Conservation (phyloP, 2,113 vertebrate genomes). For the Hemibagrus wyckioides region DNA sequence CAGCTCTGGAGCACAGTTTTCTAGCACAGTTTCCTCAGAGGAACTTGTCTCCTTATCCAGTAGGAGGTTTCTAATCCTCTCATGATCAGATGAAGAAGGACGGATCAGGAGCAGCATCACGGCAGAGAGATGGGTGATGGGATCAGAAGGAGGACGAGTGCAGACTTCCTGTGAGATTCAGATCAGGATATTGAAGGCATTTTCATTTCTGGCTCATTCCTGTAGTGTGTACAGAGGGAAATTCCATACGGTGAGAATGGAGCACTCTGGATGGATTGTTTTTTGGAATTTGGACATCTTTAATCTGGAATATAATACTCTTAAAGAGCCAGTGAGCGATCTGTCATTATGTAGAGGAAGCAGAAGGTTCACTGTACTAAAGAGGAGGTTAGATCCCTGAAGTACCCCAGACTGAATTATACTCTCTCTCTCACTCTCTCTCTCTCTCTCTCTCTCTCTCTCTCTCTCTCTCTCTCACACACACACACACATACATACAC, state of each 20-base stretch:
- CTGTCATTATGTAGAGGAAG: conserved; percentile 11
- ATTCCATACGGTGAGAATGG: background rate
- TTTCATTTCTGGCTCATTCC: background rate
- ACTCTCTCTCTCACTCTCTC: too few relatives aligned
- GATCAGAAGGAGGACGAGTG: background rate
- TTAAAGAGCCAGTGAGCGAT: background rate
- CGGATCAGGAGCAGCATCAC: background rate
- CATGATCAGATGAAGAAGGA: background rate
- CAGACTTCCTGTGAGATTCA: background rate
- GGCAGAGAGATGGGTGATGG: background rate
- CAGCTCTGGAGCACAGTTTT: too few relatives aligned
- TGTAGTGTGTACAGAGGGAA: background rate
- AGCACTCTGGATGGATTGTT: background rate
- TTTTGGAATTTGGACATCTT: conserved; percentile 4
- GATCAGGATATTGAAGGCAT: background rate
- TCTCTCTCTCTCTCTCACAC: background rate
- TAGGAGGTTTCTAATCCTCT: background rate
- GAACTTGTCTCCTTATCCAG: background rate
- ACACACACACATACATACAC: too few relatives aligned
- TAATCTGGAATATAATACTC: conserved; percentile 14
- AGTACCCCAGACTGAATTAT: background rate
- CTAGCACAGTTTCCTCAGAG: too few relatives aligned
- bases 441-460: background rate
- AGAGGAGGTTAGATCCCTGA: conserved; percentile 15
- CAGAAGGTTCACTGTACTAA: conserved; percentile 13